Conservation (phyloP, 2,888 invertebrate species). For the Himalopsyche anomala region DNA sequence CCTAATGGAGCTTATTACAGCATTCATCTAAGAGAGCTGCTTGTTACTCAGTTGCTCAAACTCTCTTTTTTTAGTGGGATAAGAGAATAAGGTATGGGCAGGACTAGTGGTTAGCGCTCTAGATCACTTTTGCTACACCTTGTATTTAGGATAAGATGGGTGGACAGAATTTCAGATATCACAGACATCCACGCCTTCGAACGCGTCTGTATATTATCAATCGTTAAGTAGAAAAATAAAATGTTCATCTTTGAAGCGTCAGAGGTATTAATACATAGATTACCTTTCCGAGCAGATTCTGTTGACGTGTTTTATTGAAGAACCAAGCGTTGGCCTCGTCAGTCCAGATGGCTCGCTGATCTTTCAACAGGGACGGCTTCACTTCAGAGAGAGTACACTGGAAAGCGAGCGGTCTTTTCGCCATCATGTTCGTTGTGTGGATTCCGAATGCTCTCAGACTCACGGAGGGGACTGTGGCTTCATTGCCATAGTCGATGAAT, state of each 20-base stretch:
- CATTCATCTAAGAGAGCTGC: too few relatives aligned
- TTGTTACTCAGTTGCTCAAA: too few relatives aligned
- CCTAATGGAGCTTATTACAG: too few relatives aligned
- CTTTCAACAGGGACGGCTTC: constrained; percentile 80
- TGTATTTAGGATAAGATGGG: too few relatives aligned
- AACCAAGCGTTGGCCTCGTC: constrained; percentile 75
- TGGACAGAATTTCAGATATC: too few relatives aligned
- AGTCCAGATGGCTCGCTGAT: constrained; percentile 81
- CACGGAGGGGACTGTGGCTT: constrained; percentile 72
- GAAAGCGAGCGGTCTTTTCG: constrained; percentile 80
- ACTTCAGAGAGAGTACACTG: constrained; percentile 84
- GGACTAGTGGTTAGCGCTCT: too few relatives aligned
- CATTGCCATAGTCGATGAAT: constrained; percentile 89
- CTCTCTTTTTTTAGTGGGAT: too few relatives aligned
- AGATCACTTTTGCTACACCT: too few relatives aligned
- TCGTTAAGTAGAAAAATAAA: too few relatives aligned
- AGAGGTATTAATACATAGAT: not conserved
- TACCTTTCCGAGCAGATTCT: constrained; percentile 75
- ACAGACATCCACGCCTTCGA: too few relatives aligned
- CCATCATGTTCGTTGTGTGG: constrained; percentile 66
- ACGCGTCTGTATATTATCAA: not conserved
- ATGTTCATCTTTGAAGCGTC: too few relatives aligned
- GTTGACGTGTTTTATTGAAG: constrained; percentile 69
- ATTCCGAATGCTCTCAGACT: constrained; percentile 72
- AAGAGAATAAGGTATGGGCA: too few relatives aligned